These are phyloP conservation scores for Crambe crambe DNA, from an alignment of 37 sponge, comb jelly and placozoan genomes.

Conservation along the genomic window DNA sequence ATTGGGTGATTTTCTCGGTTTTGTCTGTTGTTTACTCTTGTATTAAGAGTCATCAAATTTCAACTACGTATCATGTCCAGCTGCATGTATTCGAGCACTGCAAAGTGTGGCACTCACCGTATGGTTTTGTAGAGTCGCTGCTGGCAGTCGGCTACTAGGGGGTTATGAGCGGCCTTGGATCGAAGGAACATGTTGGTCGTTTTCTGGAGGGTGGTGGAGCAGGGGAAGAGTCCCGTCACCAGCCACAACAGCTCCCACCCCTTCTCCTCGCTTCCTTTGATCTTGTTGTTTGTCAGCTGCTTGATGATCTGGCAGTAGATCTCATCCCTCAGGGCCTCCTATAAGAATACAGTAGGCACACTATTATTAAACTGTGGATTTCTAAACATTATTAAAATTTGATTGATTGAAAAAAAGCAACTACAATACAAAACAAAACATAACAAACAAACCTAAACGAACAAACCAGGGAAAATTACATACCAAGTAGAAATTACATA, in stretches of 20 bases:
- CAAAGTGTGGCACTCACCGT: constrained; percentile 49
- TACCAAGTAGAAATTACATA: too few relatives aligned
- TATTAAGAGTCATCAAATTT: too few relatives aligned
- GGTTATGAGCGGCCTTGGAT: constrained; percentile 44
- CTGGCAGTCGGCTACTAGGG: constrained; percentile 79
- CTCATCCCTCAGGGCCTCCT: constrained; percentile 90
- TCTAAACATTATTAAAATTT: too few relatives aligned
- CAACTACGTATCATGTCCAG: too few relatives aligned
- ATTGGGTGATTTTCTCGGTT: too few relatives aligned
- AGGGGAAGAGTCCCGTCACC: constrained; percentile 85
- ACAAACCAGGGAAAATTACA: too few relatives aligned
- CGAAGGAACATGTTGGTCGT: constrained; percentile 77
- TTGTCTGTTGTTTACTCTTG: too few relatives aligned
- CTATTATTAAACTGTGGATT: too few relatives aligned
- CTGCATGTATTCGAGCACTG: too few relatives aligned
- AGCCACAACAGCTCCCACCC: constrained; percentile 97
- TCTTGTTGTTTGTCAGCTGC: constrained; percentile 86
- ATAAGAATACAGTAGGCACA: neutral
- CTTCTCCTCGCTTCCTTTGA: constrained; percentile 76
- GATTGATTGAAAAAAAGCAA: too few relatives aligned
- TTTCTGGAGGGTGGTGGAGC: constrained; percentile 76
- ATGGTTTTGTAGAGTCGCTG: constrained; percentile 79
- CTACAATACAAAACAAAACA: too few relatives aligned
- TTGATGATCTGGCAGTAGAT: constrained; percentile 91
- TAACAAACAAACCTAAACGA: too few relatives aligned